Evolutionary conservation across 1,140 invertebrate genomes (phyloP).

Genomic region (Lasioglossum baleicum): DNA sequence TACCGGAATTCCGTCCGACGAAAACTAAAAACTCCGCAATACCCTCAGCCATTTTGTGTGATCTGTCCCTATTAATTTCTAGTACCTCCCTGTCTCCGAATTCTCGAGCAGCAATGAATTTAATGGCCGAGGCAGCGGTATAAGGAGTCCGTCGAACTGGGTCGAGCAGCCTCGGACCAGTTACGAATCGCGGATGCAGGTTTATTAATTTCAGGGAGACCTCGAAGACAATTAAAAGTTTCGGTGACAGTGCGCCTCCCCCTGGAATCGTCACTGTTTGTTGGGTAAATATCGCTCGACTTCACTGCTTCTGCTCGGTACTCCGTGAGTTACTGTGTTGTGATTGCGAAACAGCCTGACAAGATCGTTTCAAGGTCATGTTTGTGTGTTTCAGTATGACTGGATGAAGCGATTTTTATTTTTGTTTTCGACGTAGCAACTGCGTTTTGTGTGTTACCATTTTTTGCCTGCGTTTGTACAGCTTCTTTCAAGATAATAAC

Average conservation of each 20-base stretch:
- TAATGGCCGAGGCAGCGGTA: not conserved
- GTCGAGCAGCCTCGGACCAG: not conserved
- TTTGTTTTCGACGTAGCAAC: no score
- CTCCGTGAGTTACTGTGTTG: no score
- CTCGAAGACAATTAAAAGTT: constrained; percentile 40
- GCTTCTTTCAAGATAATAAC: no score
- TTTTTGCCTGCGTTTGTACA: no score
- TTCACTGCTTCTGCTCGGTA: no score
- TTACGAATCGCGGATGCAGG: not conserved
- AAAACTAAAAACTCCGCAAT: not conserved
- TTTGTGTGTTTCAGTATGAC: no score
- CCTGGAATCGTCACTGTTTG: not conserved
- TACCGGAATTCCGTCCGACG: not conserved
- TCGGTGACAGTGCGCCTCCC: not conserved
- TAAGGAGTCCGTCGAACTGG: not conserved
- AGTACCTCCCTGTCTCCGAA: not conserved
- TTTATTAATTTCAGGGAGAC: constrained; percentile 27
- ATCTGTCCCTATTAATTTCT: not conserved
- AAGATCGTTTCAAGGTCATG: no score
- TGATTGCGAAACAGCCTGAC: no score
- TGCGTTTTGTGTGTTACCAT: no score
- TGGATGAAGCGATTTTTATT: no score
- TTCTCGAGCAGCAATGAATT: not conserved
- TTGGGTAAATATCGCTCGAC: not conserved
- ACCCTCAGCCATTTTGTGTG: no score